phyloP scores from a whole-genome alignment of 2,113 vertebrate species.

The Urocolius indicus region DNA sequence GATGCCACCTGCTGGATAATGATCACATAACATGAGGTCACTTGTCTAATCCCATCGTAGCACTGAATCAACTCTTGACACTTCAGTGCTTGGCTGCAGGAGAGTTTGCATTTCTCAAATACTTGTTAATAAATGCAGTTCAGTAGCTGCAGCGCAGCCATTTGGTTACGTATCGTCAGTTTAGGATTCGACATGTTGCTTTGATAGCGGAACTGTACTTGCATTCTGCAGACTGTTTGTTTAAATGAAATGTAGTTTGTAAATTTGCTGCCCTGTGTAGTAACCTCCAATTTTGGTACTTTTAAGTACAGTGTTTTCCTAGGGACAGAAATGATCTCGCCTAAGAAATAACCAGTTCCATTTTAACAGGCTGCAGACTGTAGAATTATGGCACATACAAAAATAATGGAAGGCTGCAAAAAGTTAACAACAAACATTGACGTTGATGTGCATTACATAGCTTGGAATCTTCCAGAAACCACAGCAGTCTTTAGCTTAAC shows the following conservation, averaged over 20 bases:
- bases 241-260: neutral
- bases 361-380: neutral
- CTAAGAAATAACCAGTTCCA: neutral
- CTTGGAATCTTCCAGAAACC: neutral
- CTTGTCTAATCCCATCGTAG: neutral
- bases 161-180: neutral
- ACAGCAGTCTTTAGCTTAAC: neutral
- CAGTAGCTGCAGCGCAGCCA: neutral
- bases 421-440: neutral
- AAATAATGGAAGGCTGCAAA: neutral
- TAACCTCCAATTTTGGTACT: neutral
- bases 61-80: neutral
- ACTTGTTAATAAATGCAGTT: neutral
- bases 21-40: neutral
- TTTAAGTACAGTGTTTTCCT: neutral
- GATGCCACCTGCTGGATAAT: conserved; percentile 43
- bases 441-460: neutral
- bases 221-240: neutral
- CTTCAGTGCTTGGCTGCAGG: neutral
- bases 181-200: neutral
- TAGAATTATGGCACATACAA: neutral
- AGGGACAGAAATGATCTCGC: neutral
- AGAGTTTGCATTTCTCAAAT: conserved; percentile 4
- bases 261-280: neutral
- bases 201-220: neutral